These are phyloP conservation scores for Gorilla gorilla DNA, from an alignment of 2,113 vertebrate genomes.

Conservation along the genomic window DNA sequence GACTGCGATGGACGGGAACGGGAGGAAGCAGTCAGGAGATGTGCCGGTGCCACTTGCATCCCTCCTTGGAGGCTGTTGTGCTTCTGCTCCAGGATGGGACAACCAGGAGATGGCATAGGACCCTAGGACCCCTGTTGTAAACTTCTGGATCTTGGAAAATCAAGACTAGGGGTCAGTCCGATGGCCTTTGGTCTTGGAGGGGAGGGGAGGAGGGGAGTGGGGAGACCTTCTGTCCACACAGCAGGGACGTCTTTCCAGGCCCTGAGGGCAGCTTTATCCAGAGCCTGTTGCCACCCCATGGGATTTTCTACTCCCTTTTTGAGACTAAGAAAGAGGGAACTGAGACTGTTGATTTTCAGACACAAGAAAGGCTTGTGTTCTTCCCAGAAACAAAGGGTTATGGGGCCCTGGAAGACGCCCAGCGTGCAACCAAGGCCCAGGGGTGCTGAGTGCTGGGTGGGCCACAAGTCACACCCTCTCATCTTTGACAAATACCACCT, in stretches of 20 bases:
- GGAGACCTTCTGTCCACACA: fast-evolving
- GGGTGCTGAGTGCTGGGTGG: background rate
- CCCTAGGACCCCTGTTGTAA: no score
- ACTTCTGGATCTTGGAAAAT: background rate
- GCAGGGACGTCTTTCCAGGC: fast-evolving
- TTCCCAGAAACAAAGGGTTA: background rate
- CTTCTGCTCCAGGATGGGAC: background rate
- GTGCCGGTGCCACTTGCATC: background rate
- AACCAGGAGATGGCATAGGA: background rate
- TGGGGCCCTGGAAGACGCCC: background rate
- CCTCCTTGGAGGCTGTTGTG: background rate
- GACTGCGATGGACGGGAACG: no score
- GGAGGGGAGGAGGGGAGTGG: no score
- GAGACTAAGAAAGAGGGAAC: background rate
- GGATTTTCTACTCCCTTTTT: background rate
- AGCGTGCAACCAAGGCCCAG: background rate
- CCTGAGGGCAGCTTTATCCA: fast-evolving
- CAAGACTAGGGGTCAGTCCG: background rate
- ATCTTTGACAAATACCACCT: background rate
- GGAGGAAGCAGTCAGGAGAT: background rate
- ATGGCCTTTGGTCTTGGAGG: background rate
- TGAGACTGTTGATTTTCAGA: background rate
- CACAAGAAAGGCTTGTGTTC: background rate
- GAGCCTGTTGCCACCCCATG: background rate
- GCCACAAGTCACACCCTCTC: background rate